Base-by-base conservation (phyloP, 2,113 vertebrate species). In the Rattus rattus region DNA sequence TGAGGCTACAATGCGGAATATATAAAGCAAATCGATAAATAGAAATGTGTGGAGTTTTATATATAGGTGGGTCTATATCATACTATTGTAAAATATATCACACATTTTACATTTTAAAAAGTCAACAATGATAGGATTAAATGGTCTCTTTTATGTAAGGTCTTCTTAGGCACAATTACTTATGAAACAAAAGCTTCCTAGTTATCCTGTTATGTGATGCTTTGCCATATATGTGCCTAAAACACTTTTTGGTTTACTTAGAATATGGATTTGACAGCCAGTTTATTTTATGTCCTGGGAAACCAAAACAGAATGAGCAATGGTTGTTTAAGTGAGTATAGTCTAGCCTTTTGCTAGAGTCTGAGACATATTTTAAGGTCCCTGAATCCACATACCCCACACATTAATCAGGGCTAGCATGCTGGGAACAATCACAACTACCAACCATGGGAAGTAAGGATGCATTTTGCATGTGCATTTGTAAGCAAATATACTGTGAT, bases 211-310 rank as follows among this genome's bases (percentile, higher is more conserved):
- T 92, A 65, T 93, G 39, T 88, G 39, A 88, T 92, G 52, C 73
- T 95, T 97, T 89, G 77, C 77, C 86, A 94, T 96, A 80, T 91
- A 90, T 89, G 61, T 91, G 76, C 79, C 84, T 92, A 65, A 92
- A 52, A 92, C 87, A 69, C 0, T 47, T 96, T 80, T 97, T 54
- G 11, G 77, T 97, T 96, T 97, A 90, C 76, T 96, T 94, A 73
- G 86, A 95, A 84, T 96, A 81, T 90, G 43, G 49, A 92, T 89
- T 81, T 96, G 91, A 80, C 67, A 96, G 81, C 22, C 19, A 81
- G 86, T 95, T 96, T 95, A 89, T 93, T 94, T 97, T 96, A 75
- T 92, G 83, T 95, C 56, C 0, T 95, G 73, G 73, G 89, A 96
- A 97, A 83, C 33, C 28, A 26, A 96, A 96, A 88, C 76, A 97